These are phyloP conservation scores for Apamea sordens DNA, from an alignment of 2,888 invertebrate genomes.

Conservation along the genomic window DNA sequence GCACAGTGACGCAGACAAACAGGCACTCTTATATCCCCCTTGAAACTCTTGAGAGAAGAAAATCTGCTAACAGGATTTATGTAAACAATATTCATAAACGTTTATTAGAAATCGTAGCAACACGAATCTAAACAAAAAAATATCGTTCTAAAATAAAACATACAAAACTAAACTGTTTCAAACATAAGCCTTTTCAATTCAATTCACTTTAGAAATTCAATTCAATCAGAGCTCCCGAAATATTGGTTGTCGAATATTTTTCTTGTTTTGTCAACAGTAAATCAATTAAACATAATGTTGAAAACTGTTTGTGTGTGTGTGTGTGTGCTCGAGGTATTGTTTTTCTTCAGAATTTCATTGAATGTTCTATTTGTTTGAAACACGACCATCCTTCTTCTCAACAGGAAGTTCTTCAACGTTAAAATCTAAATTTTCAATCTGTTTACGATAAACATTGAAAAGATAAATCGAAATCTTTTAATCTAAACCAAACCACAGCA, in stretches of 20 bases:
- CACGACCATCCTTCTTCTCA: neutral
- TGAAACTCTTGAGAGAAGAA: neutral
- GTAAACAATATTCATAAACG: neutral
- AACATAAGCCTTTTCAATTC: neutral
- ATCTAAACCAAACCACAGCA: slow-evolving; percentile 42
- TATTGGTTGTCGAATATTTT: slow-evolving; percentile 3
- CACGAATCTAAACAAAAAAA: neutral
- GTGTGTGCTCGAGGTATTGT: neutral
- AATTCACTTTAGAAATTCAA: neutral
- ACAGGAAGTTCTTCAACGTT: neutral
- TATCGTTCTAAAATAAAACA: neutral
- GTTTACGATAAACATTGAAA: slow-evolving; percentile 29
- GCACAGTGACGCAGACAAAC: neutral
- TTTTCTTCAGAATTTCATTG: neutral
- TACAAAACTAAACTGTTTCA: neutral
- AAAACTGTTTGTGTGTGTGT: neutral
- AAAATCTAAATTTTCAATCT: slow-evolving; percentile 9
- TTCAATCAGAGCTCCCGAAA: neutral
- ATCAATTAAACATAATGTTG: neutral
- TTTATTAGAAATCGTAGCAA: neutral
- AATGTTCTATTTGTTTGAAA: neutral
- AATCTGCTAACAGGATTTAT: neutral
- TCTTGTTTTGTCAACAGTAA: neutral
- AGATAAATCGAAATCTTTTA: slow-evolving; percentile 27
- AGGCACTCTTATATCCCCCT: neutral